These are phyloP conservation scores for Lepus europaeus DNA, from an alignment of 2,113 vertebrate species.

Conservation along the genomic window DNA sequence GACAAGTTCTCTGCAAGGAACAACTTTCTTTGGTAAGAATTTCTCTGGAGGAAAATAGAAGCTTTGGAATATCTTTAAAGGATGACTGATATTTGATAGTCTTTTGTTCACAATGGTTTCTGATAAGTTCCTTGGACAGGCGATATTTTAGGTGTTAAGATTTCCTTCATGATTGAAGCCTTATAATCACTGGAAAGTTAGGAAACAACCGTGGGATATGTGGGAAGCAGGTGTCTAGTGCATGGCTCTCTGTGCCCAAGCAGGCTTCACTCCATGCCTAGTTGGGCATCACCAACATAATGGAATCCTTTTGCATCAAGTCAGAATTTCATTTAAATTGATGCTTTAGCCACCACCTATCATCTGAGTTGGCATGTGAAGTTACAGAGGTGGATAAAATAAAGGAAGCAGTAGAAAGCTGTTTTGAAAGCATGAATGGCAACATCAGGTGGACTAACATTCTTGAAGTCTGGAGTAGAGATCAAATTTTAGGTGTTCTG, in stretches of 20 bases:
- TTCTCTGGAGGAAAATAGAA: slow-evolving; percentile 1
- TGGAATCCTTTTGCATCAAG: background rate
- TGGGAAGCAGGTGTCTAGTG: background rate
- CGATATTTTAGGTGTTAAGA: background rate
- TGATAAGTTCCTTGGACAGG: background rate
- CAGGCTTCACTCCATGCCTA: no score
- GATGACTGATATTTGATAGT: background rate
- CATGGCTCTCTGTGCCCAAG: rapidly evolving
- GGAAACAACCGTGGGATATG: rapidly evolving
- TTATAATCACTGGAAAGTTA: background rate
- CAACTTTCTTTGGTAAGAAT: slow-evolving; percentile 6
- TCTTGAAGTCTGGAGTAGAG: background rate
- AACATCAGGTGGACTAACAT: no score
- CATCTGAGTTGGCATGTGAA: background rate
- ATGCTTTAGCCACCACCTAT: background rate
- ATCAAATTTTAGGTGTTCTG: background rate
- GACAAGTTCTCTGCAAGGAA: background rate
- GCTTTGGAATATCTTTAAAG: background rate
- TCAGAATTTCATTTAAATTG: background rate
- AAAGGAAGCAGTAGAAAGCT: background rate
- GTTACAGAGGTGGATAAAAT: background rate
- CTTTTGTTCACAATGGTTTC: background rate
- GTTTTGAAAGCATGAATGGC: background rate
- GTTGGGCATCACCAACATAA: background rate
- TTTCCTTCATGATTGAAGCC: background rate